Conservation (phyloP, 64 coral and sea anemone species). For the Exaiptasia diaphana region DNA sequence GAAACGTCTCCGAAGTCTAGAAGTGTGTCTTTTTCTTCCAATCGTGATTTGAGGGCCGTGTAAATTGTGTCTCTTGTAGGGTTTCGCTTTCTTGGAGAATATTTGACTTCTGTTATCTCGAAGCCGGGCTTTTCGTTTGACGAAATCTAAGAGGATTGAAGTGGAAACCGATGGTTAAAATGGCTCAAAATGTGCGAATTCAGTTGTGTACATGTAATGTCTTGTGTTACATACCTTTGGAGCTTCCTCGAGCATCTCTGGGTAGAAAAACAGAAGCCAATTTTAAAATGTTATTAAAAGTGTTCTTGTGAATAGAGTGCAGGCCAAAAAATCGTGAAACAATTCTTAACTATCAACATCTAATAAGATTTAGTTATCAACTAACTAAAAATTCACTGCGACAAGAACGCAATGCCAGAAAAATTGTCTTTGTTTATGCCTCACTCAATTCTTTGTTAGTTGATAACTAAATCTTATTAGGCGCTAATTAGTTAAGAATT, state of each 20-base stretch:
- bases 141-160: background rate
- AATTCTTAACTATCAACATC: too few species aligned
- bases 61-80: slow-evolving; percentile 33
- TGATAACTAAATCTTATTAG: too few species aligned
- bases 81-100: slow-evolving; percentile 10
- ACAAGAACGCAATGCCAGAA: too few species aligned
- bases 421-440: too few species aligned
- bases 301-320: background rate
- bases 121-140: background rate
- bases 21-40: slow-evolving; percentile 29
- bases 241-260: background rate
- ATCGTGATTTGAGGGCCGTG: slow-evolving; percentile 20
- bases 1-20: slow-evolving; percentile 40
- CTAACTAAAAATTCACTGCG: too few species aligned
- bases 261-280: background rate
- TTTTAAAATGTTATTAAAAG: background rate
- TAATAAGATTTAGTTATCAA: too few species aligned
- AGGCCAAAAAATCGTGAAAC: too few species aligned
- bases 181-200: background rate
- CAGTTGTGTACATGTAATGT: background rate
- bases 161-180: background rate
- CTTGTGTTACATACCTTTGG: background rate
- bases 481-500: too few species aligned
- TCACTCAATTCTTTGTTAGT: too few species aligned
- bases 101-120: background rate